Evolutionary conservation across 2,888 invertebrate genomes (phyloP), one percentile per base, ranked within the genome.

Genomic region (Erebia ligea): DNA sequence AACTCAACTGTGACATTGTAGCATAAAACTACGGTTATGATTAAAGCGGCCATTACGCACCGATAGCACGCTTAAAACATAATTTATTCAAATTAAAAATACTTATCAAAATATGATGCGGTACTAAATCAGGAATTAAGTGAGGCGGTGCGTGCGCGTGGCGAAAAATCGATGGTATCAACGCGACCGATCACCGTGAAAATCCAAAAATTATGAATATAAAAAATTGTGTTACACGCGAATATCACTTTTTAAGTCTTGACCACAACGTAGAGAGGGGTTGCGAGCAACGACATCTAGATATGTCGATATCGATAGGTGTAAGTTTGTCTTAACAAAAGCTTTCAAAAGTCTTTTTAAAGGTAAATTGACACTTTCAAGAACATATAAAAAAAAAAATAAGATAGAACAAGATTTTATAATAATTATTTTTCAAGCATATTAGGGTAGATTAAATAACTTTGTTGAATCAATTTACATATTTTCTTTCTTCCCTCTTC

Each of bases 81-180:
- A 93, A 93, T 93, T 92, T 93, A 93, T 93, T 93, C 93, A 93
- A 92, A 92, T 93, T 93, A 93, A 93, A 93, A 93, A 92, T 92
- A 93, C 91, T 93, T 92, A 92, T 92, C 92, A 91, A 89, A 91
- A 88, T 92, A 89, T 91, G 93, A 93, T 93, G 91, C 92, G 92
- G 92, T 92, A 84, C 84, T 92, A 92, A 92, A 92, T 93, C 90
- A 92, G 82, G 84, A 90, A 89, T 90, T 90, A 93, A 93, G 92
- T 92, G 88, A 91, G 85, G 77, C 78, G 82, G 92, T 93, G 92
- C 92, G 92, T 93, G 92, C 78, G 61, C 76, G 73, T 74, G 74
- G 75, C 80, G 75, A 83, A 81, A 86, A 86, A 89, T 84, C 86
- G 86, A 91, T 92, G 82, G 72, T 90, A 93, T 93, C 92, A 74